phyloP scores from a whole-genome alignment of 2,888 invertebrate genomes.

The Chaetogeoica ovagalla region DNA sequence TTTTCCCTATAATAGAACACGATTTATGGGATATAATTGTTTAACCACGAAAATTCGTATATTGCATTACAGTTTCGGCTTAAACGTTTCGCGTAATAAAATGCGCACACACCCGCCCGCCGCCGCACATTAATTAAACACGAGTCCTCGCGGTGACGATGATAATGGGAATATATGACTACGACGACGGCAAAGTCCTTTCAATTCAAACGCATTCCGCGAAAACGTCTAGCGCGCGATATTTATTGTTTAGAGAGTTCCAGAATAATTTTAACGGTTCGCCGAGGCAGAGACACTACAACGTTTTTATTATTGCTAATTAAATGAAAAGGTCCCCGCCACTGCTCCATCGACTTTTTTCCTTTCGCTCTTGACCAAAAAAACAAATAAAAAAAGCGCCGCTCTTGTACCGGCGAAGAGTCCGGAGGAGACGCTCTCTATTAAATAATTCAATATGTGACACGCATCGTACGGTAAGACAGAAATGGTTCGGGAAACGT shows the following conservation, averaged over 20 bases:
- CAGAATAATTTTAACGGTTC: slow-evolving; percentile 48
- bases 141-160: not conserved
- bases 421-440: too few species aligned
- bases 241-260: slow-evolving; percentile 37
- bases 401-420: too few species aligned
- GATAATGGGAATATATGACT: slow-evolving; percentile 13
- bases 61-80: slow-evolving; percentile 2
- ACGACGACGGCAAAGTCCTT: slow-evolving; percentile 20
- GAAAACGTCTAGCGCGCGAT: slow-evolving; percentile 31
- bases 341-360: slow-evolving; percentile 39
- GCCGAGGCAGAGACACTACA: not conserved
- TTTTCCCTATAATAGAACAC: too few species aligned
- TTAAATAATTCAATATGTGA: slow-evolving; percentile 11
- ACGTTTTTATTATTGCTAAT: slow-evolving; percentile 49
- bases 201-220: slow-evolving; percentile 45
- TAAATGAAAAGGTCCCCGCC: slow-evolving; percentile 52
- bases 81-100: not conserved
- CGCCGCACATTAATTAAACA: too few species aligned
- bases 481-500: not conserved
- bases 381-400: too few species aligned
- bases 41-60: not conserved
- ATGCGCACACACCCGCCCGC: too few species aligned
- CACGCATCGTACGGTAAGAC: not conserved
- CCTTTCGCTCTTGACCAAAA: not conserved
- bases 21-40: too few species aligned